Evolutionary conservation across 1,140 invertebrate species (phyloP).

Genomic region (Gonatopus flavifemur): DNA sequence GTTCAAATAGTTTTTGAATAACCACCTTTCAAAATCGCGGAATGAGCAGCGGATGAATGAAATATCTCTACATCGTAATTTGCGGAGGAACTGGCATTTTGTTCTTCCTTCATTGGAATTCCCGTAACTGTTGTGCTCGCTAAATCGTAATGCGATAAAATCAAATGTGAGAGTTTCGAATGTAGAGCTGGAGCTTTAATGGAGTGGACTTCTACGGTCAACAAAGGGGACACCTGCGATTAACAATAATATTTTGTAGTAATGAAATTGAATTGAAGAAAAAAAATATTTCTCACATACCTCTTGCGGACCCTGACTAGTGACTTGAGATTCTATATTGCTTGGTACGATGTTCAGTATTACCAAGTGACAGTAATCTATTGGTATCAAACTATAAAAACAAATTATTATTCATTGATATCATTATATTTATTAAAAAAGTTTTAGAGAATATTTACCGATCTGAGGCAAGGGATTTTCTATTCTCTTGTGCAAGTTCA

Average conservation of each 20-base stretch:
- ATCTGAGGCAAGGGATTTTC: constrained; percentile 65
- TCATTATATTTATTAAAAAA: constrained; percentile 10
- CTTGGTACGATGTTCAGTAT: constrained; percentile 86
- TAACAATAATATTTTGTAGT: not conserved
- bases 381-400: constrained; percentile 66
- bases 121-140: constrained; percentile 95
- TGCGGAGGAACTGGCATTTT: constrained; percentile 95
- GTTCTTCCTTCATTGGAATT: constrained; percentile 99
- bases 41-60: constrained; percentile 82
- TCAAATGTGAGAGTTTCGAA: constrained; percentile 71
- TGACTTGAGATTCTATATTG: constrained; percentile 73
- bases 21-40: constrained; percentile 70
- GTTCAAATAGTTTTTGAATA: not conserved
- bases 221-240: constrained; percentile 65
- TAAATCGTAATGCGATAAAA: constrained; percentile 86
- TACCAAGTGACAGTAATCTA: constrained; percentile 86
- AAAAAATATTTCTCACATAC: constrained; percentile 51
- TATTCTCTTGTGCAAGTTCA: constrained; percentile 78
- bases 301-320: constrained; percentile 66
- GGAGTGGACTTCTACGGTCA: constrained; percentile 71
- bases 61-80: constrained; percentile 98
- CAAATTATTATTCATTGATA: constrained; percentile 17
- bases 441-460: constrained; percentile 51
- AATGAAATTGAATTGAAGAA: constrained; percentile 4
- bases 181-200: constrained; percentile 66